phyloP scores from a whole-genome alignment of 2,888 invertebrate species.

The Crossocerus cetratus region DNA sequence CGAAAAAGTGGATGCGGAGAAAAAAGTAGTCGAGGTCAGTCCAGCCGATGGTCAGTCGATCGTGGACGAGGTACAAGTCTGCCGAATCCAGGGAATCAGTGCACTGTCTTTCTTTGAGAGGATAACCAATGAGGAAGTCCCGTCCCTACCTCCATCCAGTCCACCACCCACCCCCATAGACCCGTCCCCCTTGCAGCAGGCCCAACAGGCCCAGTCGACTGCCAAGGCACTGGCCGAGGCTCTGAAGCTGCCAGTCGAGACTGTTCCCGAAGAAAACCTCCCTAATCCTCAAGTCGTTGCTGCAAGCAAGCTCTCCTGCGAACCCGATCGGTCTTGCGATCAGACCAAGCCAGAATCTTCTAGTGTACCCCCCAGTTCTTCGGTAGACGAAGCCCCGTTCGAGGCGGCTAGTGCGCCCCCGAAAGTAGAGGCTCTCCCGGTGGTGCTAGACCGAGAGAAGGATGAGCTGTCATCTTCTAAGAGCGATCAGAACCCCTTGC shows the following conservation, averaged over 20 bases:
- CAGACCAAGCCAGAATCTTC: slow-evolving; percentile 25
- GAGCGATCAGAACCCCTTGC: not conserved
- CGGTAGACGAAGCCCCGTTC: slow-evolving; percentile 25
- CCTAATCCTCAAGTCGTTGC: slow-evolving; percentile 9
- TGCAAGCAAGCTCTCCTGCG: slow-evolving; percentile 10
- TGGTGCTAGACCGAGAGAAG: slow-evolving; percentile 37
- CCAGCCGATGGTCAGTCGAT: slow-evolving; percentile 59
- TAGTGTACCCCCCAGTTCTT: slow-evolving; percentile 21
- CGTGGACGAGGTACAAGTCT: slow-evolving; percentile 66
- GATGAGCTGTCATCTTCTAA: not conserved
- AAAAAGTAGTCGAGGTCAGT: slow-evolving; percentile 76
- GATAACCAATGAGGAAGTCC: slow-evolving; percentile 76
- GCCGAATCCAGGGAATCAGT: slow-evolving; percentile 68
- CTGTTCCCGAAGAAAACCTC: slow-evolving; percentile 50
- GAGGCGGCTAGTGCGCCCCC: slow-evolving; percentile 17
- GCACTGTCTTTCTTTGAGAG: slow-evolving; percentile 76
- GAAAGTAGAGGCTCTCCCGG: slow-evolving; percentile 38
- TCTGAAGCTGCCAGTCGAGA: slow-evolving; percentile 69
- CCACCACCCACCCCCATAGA: slow-evolving; percentile 76
- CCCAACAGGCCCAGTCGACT: slow-evolving; percentile 68
- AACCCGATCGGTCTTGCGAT: slow-evolving; percentile 18
- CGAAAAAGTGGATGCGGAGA: slow-evolving; percentile 63
- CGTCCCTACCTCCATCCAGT: slow-evolving; percentile 72
- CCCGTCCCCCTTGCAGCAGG: slow-evolving; percentile 74
- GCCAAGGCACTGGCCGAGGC: slow-evolving; percentile 72